These are phyloP conservation scores for Neosilurus hyrtlii DNA, from an alignment of 2,797 vertebrate species.

Conservation along the genomic window DNA sequence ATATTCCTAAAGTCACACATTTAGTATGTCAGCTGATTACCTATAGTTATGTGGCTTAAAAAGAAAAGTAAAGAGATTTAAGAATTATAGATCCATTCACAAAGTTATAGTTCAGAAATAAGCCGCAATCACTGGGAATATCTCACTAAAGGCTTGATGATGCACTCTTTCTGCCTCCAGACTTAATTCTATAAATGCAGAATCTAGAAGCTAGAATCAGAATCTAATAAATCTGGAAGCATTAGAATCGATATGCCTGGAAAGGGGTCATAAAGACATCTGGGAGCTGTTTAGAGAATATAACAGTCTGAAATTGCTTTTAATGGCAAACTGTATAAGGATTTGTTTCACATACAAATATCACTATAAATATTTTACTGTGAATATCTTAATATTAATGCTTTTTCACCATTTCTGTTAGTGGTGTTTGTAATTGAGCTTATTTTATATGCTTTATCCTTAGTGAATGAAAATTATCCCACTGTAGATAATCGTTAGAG, in stretches of 20 bases:
- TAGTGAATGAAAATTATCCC: background rate
- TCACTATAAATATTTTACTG: background rate
- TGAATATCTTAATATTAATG: background rate
- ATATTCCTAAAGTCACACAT: background rate
- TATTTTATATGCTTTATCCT: background rate
- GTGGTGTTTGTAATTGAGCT: background rate
- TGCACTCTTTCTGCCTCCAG: background rate
- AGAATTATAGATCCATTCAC: background rate
- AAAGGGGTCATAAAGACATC: background rate
- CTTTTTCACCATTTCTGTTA: background rate
- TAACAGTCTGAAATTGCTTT: background rate
- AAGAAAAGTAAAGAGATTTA: background rate
- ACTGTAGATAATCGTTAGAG: background rate
- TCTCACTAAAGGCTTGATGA: background rate
- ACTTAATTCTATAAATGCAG: background rate
- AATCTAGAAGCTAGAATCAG: too few relatives aligned
- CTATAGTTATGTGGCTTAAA: background rate
- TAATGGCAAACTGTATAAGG: background rate
- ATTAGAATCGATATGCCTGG: background rate
- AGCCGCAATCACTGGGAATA: background rate
- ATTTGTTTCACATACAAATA: background rate
- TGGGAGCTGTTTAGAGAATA: background rate
- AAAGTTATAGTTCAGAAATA: background rate
- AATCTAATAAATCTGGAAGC: background rate
- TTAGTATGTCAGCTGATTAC: background rate